These are phyloP conservation scores for Amazona vittata DNA, from an alignment of 2,113 vertebrate genomes.

Conservation along the genomic window DNA sequence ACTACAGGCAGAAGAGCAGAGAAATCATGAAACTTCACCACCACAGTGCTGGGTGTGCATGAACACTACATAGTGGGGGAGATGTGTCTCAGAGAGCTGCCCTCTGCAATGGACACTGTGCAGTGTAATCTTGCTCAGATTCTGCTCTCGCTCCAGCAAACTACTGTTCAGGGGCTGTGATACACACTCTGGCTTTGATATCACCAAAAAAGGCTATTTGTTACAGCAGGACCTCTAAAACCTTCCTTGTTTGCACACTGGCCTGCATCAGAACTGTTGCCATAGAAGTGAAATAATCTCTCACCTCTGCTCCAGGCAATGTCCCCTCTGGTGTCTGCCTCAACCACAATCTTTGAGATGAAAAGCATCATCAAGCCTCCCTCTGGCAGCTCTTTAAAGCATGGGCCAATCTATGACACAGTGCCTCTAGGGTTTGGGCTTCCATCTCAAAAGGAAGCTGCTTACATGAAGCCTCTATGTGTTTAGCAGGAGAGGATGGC, in stretches of 20 bases:
- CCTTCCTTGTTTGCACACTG: not conserved
- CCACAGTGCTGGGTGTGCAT: not conserved
- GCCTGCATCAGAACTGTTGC: not conserved
- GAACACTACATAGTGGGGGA: not conserved
- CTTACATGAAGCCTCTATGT: not conserved
- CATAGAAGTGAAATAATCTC: not conserved
- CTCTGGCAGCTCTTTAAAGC: not conserved
- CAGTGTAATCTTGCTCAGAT: not conserved
- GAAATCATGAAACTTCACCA: not conserved
- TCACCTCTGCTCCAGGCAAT: not conserved
- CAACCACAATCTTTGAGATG: not conserved
- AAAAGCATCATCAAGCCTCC: not conserved
- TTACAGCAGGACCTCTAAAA: not conserved
- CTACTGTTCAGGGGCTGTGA: not conserved
- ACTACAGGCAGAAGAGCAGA: constrained; percentile 74
- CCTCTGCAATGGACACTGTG: not conserved
- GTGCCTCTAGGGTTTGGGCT: not conserved
- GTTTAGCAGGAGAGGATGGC: not conserved
- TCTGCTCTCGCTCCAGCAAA: not conserved
- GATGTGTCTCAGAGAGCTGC: not conserved
- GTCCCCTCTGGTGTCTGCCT: not conserved
- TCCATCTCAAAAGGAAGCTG: not conserved
- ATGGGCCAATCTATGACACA: not conserved
- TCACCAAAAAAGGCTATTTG: not conserved
- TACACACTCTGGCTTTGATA: not conserved